Conservation (phyloP, 2,113 vertebrate genomes). For the Xenopus laevis region DNA sequence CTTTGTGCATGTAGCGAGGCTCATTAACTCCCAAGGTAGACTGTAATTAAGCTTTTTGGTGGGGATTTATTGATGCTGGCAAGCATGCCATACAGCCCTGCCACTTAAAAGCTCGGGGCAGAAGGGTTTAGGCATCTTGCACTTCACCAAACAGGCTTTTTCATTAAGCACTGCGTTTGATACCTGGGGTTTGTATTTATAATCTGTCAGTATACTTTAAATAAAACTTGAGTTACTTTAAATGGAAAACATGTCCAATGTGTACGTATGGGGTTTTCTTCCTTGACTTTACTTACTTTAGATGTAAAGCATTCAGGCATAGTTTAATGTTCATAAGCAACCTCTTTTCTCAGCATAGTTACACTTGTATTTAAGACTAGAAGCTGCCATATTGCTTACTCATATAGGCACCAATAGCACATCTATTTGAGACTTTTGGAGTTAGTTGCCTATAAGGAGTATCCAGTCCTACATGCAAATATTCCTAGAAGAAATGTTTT, state of each 20-base stretch:
- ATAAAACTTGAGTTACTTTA: neutral
- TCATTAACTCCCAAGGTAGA: constrained; percentile 19
- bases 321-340: too few species aligned
- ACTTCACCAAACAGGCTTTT: constrained; percentile 9
- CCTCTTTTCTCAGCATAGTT: too few species aligned
- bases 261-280: neutral
- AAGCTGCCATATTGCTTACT: too few species aligned
- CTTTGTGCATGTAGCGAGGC: neutral
- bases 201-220: neutral
- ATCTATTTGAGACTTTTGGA: too few species aligned
- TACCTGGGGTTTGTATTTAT: constrained; percentile 3
- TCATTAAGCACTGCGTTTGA: constrained; percentile 10
- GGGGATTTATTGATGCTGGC: constrained; percentile 42
- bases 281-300: too few species aligned
- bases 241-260: neutral
- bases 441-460: too few species aligned
- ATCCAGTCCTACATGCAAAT: too few species aligned
- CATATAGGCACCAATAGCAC: too few species aligned
- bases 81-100: constrained; percentile 13
- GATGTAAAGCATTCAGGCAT: too few species aligned
- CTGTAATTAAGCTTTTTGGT: constrained; percentile 36
- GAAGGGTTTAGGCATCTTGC: constrained; percentile 20
- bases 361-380: too few species aligned
- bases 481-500: too few species aligned
- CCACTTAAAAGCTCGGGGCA: constrained; percentile 26